Conservation (phyloP, 2,113 vertebrate genomes). For the Heteronetta atricapilla region DNA sequence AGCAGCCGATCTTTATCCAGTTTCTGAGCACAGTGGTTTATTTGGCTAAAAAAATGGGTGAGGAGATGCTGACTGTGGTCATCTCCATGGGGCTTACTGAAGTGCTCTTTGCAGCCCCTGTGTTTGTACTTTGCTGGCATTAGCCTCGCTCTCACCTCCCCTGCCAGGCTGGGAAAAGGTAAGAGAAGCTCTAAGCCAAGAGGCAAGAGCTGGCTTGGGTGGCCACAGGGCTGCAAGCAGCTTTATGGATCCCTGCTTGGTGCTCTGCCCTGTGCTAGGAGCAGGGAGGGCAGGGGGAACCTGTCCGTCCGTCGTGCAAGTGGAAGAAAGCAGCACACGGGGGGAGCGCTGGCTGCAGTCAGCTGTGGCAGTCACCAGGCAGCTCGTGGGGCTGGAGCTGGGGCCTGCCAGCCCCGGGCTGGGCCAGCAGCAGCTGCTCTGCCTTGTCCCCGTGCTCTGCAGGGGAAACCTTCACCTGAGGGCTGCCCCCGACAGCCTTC, state of each 20-base stretch:
- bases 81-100: rapidly evolving
- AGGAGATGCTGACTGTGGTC: background rate
- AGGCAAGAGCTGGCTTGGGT: background rate
- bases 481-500: background rate
- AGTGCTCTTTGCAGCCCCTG: background rate
- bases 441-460: background rate
- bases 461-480: background rate
- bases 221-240: background rate
- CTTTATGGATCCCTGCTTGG: background rate
- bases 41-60: background rate
- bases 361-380: rapidly evolving
- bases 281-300: background rate
- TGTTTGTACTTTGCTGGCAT: background rate
- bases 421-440: background rate
- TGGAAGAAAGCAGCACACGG: background rate
- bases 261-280: background rate
- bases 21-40: background rate
- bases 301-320: background rate
- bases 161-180: background rate
- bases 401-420: rapidly evolving
- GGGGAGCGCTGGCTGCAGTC: background rate
- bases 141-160: background rate
- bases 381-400: background rate
- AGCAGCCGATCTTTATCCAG: background rate
- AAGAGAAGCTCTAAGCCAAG: background rate